phyloP scores from a whole-genome alignment of 2,797 vertebrate genomes.

The Uromys caudimaculatus region DNA sequence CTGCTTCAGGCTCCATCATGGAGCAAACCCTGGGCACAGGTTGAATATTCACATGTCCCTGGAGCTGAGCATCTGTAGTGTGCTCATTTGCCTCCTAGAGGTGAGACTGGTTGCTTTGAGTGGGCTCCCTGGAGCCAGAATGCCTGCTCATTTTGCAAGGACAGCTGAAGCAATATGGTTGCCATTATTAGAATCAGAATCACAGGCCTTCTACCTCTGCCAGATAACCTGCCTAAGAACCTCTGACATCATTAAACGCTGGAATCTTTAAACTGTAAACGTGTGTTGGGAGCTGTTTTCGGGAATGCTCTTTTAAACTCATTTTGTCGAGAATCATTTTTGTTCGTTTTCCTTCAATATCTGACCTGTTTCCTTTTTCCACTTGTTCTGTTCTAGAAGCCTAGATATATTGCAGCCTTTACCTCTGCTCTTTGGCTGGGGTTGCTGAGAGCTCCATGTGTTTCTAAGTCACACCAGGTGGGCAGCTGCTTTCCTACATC shows the following conservation, averaged over 20 bases:
- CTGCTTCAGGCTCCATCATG: background rate
- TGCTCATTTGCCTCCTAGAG: background rate
- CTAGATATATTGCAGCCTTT: fast-evolving
- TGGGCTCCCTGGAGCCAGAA: background rate
- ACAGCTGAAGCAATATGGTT: constrained; percentile 53
- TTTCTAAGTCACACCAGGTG: constrained; percentile 74
- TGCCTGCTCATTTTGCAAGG: background rate
- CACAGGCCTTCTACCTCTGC: constrained; percentile 43
- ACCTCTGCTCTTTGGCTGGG: background rate
- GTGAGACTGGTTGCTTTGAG: background rate
- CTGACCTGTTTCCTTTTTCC: constrained; percentile 4
- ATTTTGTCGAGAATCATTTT: constrained; percentile 56
- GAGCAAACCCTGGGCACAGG: fast-evolving
- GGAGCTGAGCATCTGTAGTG: background rate
- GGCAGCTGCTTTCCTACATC: constrained; percentile 69
- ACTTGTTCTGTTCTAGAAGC: background rate
- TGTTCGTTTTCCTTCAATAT: constrained; percentile 14
- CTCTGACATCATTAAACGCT: constrained; percentile 43
- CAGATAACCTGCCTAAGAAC: constrained; percentile 63
- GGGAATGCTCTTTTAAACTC: background rate
- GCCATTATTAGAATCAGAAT: constrained; percentile 48
- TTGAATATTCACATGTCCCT: background rate
- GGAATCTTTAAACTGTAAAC: constrained; percentile 49
- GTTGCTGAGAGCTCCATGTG: constrained; percentile 36
- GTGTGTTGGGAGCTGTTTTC: constrained; percentile 36